Percentiles rank a stretch among this genome's conserved stretches.
Evolutionary conservation across 2,888 invertebrate species (phyloP).

Genomic region (Kuschelorhynchus macadamiae): DNA sequence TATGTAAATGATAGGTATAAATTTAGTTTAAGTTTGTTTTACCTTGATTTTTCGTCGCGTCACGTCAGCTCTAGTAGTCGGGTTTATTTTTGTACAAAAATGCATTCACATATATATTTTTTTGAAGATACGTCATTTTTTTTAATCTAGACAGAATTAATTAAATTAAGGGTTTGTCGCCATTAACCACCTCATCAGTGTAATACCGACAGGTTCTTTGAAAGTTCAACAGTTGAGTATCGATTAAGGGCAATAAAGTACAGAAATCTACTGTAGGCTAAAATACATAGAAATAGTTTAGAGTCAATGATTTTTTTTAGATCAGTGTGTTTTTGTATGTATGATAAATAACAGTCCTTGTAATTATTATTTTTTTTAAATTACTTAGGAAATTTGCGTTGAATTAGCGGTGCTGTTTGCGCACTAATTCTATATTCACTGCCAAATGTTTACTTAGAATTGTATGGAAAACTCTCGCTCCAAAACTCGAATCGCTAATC

Average conservation of each 20-base stretch:
- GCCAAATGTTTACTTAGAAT: constrained; percentile 56
- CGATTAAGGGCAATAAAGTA: constrained; percentile 63
- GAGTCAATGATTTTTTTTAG: constrained; percentile 51
- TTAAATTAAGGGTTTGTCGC: constrained; percentile 37
- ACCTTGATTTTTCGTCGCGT: constrained; percentile 44
- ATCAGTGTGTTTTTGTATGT: constrained; percentile 50
- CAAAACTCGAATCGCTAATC: constrained; percentile 7
- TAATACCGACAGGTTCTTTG: constrained; percentile 31
- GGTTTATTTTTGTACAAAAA: constrained; percentile 50
- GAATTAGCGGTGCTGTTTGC: constrained; percentile 56
- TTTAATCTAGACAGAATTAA: constrained; percentile 25
- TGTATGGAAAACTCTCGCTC: constrained; percentile 38
- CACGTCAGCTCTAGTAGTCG: constrained; percentile 36
- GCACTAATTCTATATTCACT: constrained; percentile 55
- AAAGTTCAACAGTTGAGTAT: constrained; percentile 52
- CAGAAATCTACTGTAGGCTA: constrained; percentile 60
- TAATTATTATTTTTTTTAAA: constrained; percentile 40
- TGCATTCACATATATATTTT: constrained; percentile 34
- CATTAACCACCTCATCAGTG: constrained; percentile 30
- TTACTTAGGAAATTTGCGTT: constrained; percentile 55
- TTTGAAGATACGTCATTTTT: constrained; percentile 32
- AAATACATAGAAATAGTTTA: constrained; percentile 60
- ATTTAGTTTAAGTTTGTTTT: constrained; percentile 67
- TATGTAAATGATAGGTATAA: constrained; percentile 70
- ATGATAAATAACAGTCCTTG: constrained; percentile 44